Percentiles rank a stretch among this genome's conserved stretches.
Conservation (phyloP, 2,888 invertebrate species). For the Liodrosophila aerea region DNA sequence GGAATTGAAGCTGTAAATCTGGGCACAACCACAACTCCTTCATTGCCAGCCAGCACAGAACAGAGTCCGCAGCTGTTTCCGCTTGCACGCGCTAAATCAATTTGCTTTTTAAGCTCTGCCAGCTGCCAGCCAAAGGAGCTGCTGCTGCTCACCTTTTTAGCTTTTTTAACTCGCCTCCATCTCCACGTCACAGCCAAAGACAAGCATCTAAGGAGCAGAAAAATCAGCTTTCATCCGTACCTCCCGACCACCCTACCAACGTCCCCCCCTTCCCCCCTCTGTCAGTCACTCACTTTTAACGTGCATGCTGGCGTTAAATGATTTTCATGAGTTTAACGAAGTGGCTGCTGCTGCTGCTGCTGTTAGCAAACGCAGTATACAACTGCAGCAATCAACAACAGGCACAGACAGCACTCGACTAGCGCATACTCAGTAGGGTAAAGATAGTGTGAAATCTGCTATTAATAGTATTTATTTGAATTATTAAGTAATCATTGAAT, state of each 20-base stretch:
- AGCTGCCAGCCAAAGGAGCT: conserved; percentile 20
- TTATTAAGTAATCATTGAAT: too few species aligned
- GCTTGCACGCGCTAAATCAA: conserved; percentile 79
- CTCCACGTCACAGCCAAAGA: conserved; percentile 11
- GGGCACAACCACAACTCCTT: conserved; percentile 4
- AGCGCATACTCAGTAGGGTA: conserved; percentile 13
- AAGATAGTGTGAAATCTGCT: not conserved
- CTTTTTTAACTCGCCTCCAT: too few species aligned
- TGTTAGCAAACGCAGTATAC: conserved; percentile 11
- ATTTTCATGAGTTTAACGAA: conserved; percentile 77
- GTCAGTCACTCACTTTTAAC: conserved; percentile 28
- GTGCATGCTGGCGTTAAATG: conserved; percentile 65
- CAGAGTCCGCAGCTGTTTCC: conserved; percentile 56
- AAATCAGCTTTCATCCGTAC: not conserved
- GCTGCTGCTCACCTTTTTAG: conserved; percentile 52
- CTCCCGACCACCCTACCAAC: conserved; percentile 9
- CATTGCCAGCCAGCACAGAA: conserved; percentile 5
- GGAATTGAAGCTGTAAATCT: conserved; percentile 49
- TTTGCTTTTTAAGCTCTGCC: conserved; percentile 65
- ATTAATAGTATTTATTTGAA: too few species aligned
- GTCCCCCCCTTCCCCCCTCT: not conserved
- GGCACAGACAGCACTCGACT: not conserved
- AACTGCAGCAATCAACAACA: conserved; percentile 44
- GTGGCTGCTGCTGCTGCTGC: conserved; percentile 55
- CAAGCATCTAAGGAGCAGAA: not conserved